phyloP scores from a whole-genome alignment of 2,888 invertebrate species.

The Stegophylla sp. region DNA sequence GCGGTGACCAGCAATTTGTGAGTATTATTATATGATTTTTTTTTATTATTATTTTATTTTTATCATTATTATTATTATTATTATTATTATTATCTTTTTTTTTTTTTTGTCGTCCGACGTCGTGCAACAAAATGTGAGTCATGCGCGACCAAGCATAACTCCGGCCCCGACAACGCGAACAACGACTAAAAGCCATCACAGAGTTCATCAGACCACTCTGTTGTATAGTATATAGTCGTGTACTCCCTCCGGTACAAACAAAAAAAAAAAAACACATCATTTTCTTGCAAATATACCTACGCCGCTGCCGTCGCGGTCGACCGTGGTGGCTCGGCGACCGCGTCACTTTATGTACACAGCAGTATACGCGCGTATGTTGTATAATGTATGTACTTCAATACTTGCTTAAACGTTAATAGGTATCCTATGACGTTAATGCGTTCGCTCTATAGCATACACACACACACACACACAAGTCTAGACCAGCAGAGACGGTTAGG shows the following conservation, averaged over 20 bases:
- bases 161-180: constrained; percentile 58
- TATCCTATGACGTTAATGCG: neutral
- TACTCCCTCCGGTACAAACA: constrained; percentile 37
- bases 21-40: constrained; percentile 30
- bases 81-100: constrained; percentile 17
- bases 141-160: constrained; percentile 61
- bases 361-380: neutral
- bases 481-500: constrained; percentile 31
- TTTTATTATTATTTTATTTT: neutral
- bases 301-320: neutral
- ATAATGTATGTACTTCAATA: neutral
- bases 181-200: constrained; percentile 42
- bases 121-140: constrained; percentile 60
- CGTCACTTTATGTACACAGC: neutral
- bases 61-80: constrained; percentile 15
- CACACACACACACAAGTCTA: neutral
- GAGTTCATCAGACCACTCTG: constrained; percentile 53
- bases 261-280: neutral
- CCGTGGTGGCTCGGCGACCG: neutral
- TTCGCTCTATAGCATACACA: too few species aligned
- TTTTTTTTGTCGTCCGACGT: constrained; percentile 38
- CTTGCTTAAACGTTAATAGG: neutral
- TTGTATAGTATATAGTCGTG: too few species aligned
- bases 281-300: constrained; percentile 2
- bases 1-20: constrained; percentile 56